Evolutionary conservation across 2,797 vertebrate genomes (phyloP).

Genomic region (Xyrichtys novacula): DNA sequence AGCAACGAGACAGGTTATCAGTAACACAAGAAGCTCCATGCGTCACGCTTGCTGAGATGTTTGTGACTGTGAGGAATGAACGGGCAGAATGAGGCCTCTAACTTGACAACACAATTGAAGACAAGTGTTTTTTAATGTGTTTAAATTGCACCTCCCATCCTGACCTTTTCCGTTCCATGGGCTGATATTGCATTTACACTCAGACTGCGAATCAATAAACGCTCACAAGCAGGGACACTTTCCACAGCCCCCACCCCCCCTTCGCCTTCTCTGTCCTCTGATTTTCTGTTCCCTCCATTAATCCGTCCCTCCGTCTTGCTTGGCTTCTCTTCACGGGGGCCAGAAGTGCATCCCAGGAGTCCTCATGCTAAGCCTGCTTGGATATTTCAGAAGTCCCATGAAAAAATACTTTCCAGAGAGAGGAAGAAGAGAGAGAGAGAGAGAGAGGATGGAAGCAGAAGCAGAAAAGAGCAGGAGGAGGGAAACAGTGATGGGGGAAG

Average conservation of each 20-base stretch:
- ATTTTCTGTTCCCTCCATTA: slow-evolving; percentile 37
- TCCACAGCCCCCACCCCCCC: slow-evolving; percentile 12
- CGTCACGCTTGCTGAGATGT: neutral
- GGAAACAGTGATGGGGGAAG: slow-evolving; percentile 26
- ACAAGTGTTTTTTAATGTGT: slow-evolving; percentile 33
- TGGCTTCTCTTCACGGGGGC: slow-evolving; percentile 1
- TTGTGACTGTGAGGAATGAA: neutral
- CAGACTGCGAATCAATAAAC: slow-evolving; percentile 52
- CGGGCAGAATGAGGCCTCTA: neutral
- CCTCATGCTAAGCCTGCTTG: slow-evolving; percentile 18
- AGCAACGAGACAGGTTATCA: slow-evolving; percentile 3
- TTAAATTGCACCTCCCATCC: slow-evolving; percentile 18
- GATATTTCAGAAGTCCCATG: slow-evolving; percentile 54
- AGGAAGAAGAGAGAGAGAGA: neutral
- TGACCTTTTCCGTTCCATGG: slow-evolving; percentile 37
- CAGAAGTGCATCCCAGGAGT: slow-evolving; percentile 47
- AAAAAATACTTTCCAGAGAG: slow-evolving; percentile 75
- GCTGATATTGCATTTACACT: slow-evolving; percentile 28
- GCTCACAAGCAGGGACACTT: slow-evolving; percentile 31
- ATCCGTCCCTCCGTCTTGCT: slow-evolving; percentile 6
- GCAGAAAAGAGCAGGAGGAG: slow-evolving; percentile 1
- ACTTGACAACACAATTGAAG: slow-evolving; percentile 11
- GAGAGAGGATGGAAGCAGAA: slow-evolving; percentile 3
- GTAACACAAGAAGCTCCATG: neutral
- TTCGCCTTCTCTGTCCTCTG: slow-evolving; percentile 16